These are phyloP conservation scores for Gymnopithys bicolor DNA, from an alignment of 2,797 vertebrate genomes.

Conservation along the genomic window DNA sequence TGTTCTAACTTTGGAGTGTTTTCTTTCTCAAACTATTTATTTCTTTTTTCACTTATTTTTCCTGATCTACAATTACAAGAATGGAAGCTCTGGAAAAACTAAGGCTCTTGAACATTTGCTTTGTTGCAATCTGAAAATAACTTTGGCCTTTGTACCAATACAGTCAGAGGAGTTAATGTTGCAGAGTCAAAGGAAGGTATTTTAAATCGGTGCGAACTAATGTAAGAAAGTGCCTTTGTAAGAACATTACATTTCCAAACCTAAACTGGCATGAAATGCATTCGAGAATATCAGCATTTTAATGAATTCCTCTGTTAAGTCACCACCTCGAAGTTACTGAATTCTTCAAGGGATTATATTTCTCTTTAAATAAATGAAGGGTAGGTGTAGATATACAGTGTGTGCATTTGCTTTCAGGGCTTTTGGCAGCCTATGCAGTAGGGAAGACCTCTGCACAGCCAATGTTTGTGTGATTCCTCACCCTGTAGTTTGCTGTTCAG, in stretches of 20 bases:
- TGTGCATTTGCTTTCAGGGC: neutral
- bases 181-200: neutral
- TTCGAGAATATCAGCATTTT: neutral
- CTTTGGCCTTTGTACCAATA: neutral
- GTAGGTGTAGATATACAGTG: slow-evolving; percentile 1
- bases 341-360: slow-evolving; percentile 23
- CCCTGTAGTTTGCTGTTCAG: neutral
- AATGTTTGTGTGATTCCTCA: neutral
- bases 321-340: neutral
- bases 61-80: neutral
- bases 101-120: neutral
- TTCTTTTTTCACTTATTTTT: neutral
- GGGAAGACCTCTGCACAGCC: neutral
- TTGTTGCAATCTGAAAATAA: neutral
- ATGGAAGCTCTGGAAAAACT: neutral
- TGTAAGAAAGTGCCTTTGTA: neutral
- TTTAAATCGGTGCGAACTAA: neutral
- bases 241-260: neutral
- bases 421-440: neutral
- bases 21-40: neutral
- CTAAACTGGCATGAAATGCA: neutral
- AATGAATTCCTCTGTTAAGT: slow-evolving; percentile 21
- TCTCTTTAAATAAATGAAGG: slow-evolving; percentile 10
- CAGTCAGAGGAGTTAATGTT: neutral
- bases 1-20: neutral